phyloP scores from a whole-genome alignment of 2,113 vertebrate species.

The Hydrochoerus hydrochaeris region DNA sequence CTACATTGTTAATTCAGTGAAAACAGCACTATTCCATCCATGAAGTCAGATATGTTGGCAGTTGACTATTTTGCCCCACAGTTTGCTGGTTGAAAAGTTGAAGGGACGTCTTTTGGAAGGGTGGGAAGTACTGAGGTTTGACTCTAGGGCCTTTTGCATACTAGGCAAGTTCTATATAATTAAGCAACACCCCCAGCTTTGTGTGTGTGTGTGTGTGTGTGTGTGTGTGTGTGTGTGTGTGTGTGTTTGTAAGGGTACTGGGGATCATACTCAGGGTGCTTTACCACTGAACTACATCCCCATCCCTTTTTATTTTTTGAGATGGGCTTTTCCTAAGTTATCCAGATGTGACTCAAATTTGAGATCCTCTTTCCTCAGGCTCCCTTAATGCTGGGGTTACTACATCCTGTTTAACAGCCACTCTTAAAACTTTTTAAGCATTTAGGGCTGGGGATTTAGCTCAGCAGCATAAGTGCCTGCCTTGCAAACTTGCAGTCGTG shows the following conservation, averaged over 20 bases:
- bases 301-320: background rate
- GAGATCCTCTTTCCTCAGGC: background rate
- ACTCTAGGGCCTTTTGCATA: background rate
- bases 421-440: conserved; percentile 33
- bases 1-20: conserved; percentile 49
- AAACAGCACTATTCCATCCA: background rate
- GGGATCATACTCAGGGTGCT: background rate
- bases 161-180: background rate
- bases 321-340: background rate
- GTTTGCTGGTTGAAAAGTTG: conserved; percentile 30
- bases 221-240: background rate
- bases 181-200: no score
- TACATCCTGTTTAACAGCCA: background rate
- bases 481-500: no score
- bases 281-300: background rate
- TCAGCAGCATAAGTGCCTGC: no score
- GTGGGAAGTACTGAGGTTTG: background rate
- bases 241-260: background rate
- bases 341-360: background rate
- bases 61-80: conserved; percentile 7
- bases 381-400: background rate
- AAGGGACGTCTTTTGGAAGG: background rate
- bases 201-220: background rate
- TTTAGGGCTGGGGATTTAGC: no score
- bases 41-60: background rate